Conservation (phyloP, 2,888 invertebrate species). For the Agrotis exclamationis region DNA sequence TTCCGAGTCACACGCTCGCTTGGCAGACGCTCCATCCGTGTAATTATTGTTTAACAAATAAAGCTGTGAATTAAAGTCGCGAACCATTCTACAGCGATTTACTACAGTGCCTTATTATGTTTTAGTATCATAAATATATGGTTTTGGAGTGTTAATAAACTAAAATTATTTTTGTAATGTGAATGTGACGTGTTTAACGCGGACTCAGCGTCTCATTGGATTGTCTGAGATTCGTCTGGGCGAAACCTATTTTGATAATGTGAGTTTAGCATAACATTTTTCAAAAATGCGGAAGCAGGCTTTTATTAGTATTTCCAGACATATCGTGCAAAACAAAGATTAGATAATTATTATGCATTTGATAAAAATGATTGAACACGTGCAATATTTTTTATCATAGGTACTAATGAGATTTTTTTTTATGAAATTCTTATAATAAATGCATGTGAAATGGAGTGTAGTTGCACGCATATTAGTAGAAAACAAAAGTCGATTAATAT, state of each 20-base stretch:
- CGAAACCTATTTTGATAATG: conserved; percentile 74
- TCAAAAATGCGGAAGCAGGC: background rate
- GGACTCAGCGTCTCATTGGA: conserved; percentile 74
- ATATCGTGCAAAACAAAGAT: background rate
- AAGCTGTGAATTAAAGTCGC: conserved; percentile 62
- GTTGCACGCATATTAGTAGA: background rate
- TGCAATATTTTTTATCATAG: background rate
- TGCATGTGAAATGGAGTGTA: conserved; percentile 11
- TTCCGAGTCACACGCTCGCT: conserved; percentile 76
- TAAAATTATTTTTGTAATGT: conserved; percentile 70
- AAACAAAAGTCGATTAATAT: conserved; percentile 7
- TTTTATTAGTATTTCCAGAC: background rate
- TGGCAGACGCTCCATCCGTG: conserved; percentile 58
- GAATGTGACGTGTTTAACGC: conserved; percentile 73
- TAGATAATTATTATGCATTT: background rate
- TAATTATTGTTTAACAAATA: conserved; percentile 63
- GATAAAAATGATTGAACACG: background rate
- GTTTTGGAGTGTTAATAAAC: conserved; percentile 39
- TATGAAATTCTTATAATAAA: conserved; percentile 11
- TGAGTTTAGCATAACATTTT: conserved; percentile 65
- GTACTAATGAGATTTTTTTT: background rate
- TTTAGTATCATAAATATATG: conserved; percentile 49
- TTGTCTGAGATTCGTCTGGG: conserved; percentile 78
- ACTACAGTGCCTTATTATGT: conserved; percentile 71
- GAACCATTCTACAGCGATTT: conserved; percentile 48